Conservation (phyloP, 2,113 vertebrate species). For the Cheirogaleus medius region DNA sequence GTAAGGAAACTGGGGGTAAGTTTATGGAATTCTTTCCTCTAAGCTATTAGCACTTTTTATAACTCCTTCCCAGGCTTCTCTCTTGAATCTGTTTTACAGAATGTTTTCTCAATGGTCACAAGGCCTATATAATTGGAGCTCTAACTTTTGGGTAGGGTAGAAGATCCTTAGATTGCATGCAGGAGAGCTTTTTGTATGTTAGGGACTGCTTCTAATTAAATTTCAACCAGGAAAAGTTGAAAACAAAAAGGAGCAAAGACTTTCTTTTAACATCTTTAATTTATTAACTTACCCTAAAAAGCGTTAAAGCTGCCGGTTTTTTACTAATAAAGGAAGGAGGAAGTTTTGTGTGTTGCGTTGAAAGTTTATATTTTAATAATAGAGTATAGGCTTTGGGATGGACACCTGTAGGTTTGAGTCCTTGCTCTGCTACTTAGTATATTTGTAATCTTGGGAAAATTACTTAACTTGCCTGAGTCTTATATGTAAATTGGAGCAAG, state of each 20-base stretch:
- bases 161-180: background rate
- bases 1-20: background rate
- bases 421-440: background rate
- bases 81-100: background rate
- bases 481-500: background rate
- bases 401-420: background rate
- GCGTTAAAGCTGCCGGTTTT: background rate
- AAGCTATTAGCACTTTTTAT: background rate
- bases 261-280: background rate
- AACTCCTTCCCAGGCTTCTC: background rate
- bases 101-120: background rate
- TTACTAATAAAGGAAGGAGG: background rate
- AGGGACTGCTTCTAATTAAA: background rate
- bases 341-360: background rate
- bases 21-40: background rate
- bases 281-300: conserved; percentile 28
- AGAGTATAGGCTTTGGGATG: background rate
- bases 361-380: background rate
- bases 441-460: background rate
- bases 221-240: background rate
- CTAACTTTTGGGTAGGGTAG: background rate
- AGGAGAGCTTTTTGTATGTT: background rate
- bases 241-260: background rate
- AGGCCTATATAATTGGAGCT: background rate
- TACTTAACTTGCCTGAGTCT: background rate